These are phyloP conservation scores for Cheumatopsyche charites DNA, from an alignment of 1,140 invertebrate species.

Conservation along the genomic window DNA sequence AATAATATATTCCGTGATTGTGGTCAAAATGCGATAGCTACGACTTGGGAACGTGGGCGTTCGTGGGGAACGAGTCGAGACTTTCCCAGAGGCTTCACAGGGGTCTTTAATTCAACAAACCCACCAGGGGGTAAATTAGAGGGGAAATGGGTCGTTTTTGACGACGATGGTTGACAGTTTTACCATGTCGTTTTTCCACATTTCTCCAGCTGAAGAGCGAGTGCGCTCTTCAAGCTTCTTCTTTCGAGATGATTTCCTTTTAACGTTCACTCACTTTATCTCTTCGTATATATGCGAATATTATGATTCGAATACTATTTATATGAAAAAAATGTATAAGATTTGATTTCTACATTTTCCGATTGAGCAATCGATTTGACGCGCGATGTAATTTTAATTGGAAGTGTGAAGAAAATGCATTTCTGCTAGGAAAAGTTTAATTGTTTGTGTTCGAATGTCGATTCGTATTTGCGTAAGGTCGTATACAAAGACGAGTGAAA, in stretches of 20 bases:
- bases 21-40: background rate
- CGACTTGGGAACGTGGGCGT: background rate
- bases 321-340: no score
- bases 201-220: no score
- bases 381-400: no score
- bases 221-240: no score
- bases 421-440: background rate
- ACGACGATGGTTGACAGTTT: constrained; percentile 14
- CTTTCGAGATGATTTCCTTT: no score
- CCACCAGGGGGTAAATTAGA: constrained; percentile 17
- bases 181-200: constrained; percentile 1
- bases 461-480: no score
- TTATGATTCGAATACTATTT: no score
- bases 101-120: constrained; percentile 15
- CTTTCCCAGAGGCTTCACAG: background rate
- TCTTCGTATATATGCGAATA: no score
- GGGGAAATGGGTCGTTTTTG: background rate
- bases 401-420: no score
- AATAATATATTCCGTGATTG: constrained; percentile 1
- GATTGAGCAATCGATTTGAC: no score
- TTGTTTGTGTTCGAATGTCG: background rate
- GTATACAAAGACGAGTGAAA: background rate
- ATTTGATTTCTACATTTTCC: no score
- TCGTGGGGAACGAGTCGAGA: background rate
- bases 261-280: no score